These are phyloP conservation scores for Arizona elegans DNA, from an alignment of 2,113 vertebrate genomes.

Conservation along the genomic window DNA sequence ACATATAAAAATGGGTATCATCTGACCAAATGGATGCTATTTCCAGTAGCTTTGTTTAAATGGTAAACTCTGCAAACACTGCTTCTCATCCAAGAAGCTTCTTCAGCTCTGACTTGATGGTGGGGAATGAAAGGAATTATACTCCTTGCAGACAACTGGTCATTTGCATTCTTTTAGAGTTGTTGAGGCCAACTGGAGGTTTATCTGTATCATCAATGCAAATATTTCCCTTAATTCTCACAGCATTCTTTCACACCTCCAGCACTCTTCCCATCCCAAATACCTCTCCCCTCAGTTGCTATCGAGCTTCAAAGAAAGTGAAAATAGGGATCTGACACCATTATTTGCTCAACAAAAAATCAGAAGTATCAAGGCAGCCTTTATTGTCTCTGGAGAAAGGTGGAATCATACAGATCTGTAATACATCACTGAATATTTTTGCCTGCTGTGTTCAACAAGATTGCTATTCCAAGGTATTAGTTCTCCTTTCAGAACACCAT, in stretches of 20 bases:
- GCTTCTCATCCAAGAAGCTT: no score
- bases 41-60: no score
- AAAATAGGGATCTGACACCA: neutral
- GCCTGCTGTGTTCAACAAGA: slow-evolving; percentile 43
- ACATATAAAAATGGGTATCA: no score
- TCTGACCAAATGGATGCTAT: no score
- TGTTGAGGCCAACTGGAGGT: no score
- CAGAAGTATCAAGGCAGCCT: neutral
- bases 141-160: no score
- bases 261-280: neutral
- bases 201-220: no score
- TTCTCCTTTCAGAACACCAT: slow-evolving; percentile 58
- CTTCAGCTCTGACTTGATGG: no score
- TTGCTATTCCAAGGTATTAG: slow-evolving; percentile 43
- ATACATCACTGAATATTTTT: slow-evolving; percentile 50
- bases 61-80: no score
- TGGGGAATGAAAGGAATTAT: no score
- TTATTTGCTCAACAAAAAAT: slow-evolving; percentile 9
- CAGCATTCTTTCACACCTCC: neutral
- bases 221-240: neutral
- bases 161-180: no score
- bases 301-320: neutral
- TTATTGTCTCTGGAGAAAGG: slow-evolving; percentile 14
- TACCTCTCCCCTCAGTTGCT: neutral
- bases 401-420: slow-evolving; percentile 45